These are phyloP conservation scores for Triplophysa siluroides DNA, from an alignment of 2,113 vertebrate species.

Conservation along the genomic window DNA sequence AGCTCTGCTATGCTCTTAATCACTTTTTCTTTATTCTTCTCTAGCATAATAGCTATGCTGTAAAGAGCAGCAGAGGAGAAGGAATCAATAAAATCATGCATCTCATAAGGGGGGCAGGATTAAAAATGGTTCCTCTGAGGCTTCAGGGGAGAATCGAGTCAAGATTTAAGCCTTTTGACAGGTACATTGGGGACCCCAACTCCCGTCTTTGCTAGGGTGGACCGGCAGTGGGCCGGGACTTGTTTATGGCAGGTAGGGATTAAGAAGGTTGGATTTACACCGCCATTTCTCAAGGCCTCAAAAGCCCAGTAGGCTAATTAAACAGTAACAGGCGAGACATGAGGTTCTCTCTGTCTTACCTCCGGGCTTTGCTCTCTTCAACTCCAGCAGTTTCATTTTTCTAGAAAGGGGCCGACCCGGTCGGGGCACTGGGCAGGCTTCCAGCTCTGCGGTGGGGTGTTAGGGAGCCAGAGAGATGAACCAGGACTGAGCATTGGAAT, in stretches of 20 bases:
- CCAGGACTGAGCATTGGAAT: slow-evolving; percentile 15
- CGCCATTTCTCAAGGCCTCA: slow-evolving; percentile 66
- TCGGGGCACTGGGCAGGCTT: slow-evolving; percentile 57
- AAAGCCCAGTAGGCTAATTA: slow-evolving; percentile 69
- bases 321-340: slow-evolving; percentile 63
- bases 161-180: slow-evolving; percentile 55
- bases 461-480: slow-evolving; percentile 1
- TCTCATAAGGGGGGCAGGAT: slow-evolving; percentile 65
- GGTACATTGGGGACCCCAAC: slow-evolving; percentile 40
- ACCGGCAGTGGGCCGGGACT: slow-evolving; percentile 51
- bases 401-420: slow-evolving; percentile 62
- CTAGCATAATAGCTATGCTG: slow-evolving; percentile 48
- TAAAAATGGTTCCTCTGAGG: slow-evolving; percentile 60
- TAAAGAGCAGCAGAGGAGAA: slow-evolving; percentile 55
- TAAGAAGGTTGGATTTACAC: slow-evolving; percentile 61
- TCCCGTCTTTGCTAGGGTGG: slow-evolving; percentile 41
- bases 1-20: slow-evolving; percentile 52
- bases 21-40: slow-evolving; percentile 55
- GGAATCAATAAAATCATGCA: slow-evolving; percentile 65
- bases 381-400: slow-evolving; percentile 68
- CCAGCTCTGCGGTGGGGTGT: slow-evolving; percentile 48
- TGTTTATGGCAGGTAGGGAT: slow-evolving; percentile 64
- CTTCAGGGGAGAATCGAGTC: slow-evolving; percentile 45
- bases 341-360: slow-evolving; percentile 43
- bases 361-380: slow-evolving; percentile 55